Base-by-base conservation (phyloP, 2,113 vertebrate species). In the Athene cunicularia region DNA sequence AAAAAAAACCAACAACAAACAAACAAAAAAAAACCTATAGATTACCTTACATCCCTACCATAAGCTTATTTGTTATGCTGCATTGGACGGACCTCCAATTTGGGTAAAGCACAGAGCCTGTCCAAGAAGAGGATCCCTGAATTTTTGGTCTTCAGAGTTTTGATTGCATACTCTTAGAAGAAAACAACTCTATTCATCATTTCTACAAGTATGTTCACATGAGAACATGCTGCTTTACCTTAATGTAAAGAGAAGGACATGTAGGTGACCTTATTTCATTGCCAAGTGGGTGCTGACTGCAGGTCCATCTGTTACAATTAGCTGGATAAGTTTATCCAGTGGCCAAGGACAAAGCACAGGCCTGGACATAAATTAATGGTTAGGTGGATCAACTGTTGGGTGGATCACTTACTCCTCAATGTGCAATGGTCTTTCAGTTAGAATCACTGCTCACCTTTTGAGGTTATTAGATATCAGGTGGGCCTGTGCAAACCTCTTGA, bases 261-360 rank as follows among this genome's bases (percentile, higher is more conserved):
- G 8, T n/a, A 43, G 18, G 17, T 59, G 43, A 8, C 26, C 6
- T 19, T 50, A 30, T 0, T 0, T 16, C 8, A 11, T 11, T 62
- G 21, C 21, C 58, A 72, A 56, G 37, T 37, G 14, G 37, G 19
- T 77, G n/a, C 11, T 49, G 55, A 15, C 60, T 74, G 6, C 11
- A 27, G 12, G 11, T 68, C 30, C 30, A 18, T 26, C 16, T 53
- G 20, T 53, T 71, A 81, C 1, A 6, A 47, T 47, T 45, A 58
- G 8, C 8, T 70, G 22, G 11, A 10, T 39, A 32, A 21, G 11
- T 68, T 68, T 52, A 49, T 58, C 37, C 49, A 50, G 33, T 1
- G 5, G 10, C n/a, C 47, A 58, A 58, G 58, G 32, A 27, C 14
- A 41, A 26, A 62, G 58, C 19, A 50, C 5, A 27, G 22, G 4